phyloP scores from a whole-genome alignment of 2,113 vertebrate species.

The Xiphophorus couchianus region DNA sequence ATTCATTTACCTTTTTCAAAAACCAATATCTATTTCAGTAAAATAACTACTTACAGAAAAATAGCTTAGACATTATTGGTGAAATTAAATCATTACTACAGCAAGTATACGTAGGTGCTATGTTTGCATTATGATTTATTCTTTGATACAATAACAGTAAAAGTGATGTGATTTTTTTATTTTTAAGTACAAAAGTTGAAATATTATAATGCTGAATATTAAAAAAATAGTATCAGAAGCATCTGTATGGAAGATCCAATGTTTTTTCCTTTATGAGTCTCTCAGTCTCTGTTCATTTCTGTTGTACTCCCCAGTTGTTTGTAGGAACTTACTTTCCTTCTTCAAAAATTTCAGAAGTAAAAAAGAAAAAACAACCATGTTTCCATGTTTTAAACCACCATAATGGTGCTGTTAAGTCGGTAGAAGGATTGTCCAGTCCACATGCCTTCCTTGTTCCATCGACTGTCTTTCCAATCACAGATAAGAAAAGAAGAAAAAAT shows the following conservation, averaged over 20 bases:
- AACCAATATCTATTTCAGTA: slow-evolving; percentile 73
- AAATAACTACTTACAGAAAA: slow-evolving; percentile 74
- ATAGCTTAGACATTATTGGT: slow-evolving; percentile 67
- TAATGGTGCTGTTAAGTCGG: slow-evolving; percentile 65
- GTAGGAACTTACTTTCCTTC: slow-evolving; percentile 31
- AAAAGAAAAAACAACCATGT: slow-evolving; percentile 52
- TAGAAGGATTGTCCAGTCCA: slow-evolving; percentile 57
- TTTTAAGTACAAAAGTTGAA: slow-evolving; percentile 64
- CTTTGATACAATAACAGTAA: slow-evolving; percentile 68
- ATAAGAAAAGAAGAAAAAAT: slow-evolving; percentile 29
- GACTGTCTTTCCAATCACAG: slow-evolving; percentile 30
- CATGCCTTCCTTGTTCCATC: slow-evolving; percentile 32
- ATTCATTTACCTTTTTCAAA: slow-evolving; percentile 73
- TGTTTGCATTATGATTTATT: slow-evolving; percentile 62
- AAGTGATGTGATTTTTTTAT: slow-evolving; percentile 61
- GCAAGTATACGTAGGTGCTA: slow-evolving; percentile 70
- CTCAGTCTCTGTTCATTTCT: slow-evolving; percentile 56
- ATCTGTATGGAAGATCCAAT: slow-evolving; percentile 54
- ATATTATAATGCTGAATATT: slow-evolving; percentile 61
- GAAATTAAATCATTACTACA: slow-evolving; percentile 67
- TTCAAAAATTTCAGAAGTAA: slow-evolving; percentile 30
- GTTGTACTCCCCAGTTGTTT: slow-evolving; percentile 40
- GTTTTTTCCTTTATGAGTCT: slow-evolving; percentile 70
- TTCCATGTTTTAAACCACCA: slow-evolving; percentile 55
- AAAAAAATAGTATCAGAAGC: slow-evolving; percentile 62